Base-by-base conservation (phyloP, 2,888 invertebrate species). In the Pilophorus perplexus region DNA sequence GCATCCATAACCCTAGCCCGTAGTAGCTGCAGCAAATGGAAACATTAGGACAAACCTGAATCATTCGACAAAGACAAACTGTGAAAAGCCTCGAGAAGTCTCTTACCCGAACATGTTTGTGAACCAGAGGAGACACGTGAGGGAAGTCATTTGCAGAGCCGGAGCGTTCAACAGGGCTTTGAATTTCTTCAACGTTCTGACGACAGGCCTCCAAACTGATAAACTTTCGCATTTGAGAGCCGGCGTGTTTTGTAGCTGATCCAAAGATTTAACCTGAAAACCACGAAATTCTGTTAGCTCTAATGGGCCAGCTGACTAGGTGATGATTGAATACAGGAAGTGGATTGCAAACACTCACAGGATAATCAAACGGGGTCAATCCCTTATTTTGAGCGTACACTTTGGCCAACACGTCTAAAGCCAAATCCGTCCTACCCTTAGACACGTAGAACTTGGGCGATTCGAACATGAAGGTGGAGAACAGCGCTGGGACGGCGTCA, bases 391-490 rank as follows among this genome's bases (percentile, higher is more conserved):
- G 74, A 1, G 80, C 78, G 72, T 83, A 89, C 69, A 90, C 85
- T 2, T 74, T 74, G 64, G 80, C 79, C 33, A 91, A 74, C 25
- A 86, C 81, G 40, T 75, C 71, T 52, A 90, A 74, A 0, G 89
- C 85, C 42, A 81, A 80, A 0, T 83, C 80, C 1, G 80, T 76
- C 64, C 80, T 77, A 0, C 86, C 85, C 60, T 82, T 83, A 0
- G 85, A 82, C 38, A 85, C 80, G 42, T 86, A 78, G 75, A 86
- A 92, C 76, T 89, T 89, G 0, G 92, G 91, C 69, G 88, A 91
- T 75, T 92, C 92, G 0, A 90, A 89, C 12, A 86, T 80, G 46
- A 80, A 79, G 5, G 80, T 74, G 12, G 86, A 77, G 12, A 84
- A 79, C 0, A 84, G 38, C 0, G 85, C 81, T 0, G 84, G 83